A percentile compares a stretch with the other conserved stretches of the same genome.
phyloP scores from a whole-genome alignment of 2,113 vertebrate genomes.

The Hiodon alosoides region DNA sequence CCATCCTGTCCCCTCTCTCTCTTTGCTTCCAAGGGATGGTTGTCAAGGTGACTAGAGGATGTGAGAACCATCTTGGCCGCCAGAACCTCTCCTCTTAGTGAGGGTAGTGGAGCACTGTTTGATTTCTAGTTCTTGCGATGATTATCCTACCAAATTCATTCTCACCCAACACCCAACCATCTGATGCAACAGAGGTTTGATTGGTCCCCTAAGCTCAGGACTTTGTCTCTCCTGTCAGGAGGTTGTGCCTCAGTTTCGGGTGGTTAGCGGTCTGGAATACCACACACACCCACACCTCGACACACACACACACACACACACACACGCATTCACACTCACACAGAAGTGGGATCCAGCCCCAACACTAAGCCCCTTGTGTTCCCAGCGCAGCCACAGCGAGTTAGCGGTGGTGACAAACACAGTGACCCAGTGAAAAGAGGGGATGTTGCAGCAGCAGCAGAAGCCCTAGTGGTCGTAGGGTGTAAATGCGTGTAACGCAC shows the following conservation, averaged over 20 bases:
- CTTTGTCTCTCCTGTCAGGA: not conserved
- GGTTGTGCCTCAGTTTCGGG: not conserved
- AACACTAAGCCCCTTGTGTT: too few relatives aligned
- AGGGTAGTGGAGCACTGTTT: conserved; percentile 14
- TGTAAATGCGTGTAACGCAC: too few relatives aligned
- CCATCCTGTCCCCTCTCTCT: conserved; percentile 6
- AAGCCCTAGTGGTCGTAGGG: too few relatives aligned
- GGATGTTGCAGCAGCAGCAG: too few relatives aligned
- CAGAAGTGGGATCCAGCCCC: not conserved
- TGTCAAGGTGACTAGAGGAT: conserved; percentile 17
- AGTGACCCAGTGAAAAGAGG: too few relatives aligned
- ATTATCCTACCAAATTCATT: conserved; percentile 20
- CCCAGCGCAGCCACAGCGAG: too few relatives aligned
- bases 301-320: conserved; percentile 18
- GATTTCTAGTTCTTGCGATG: conserved; percentile 1
- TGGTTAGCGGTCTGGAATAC: not conserved
- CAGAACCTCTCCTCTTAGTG: conserved; percentile 8
- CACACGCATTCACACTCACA: conserved; percentile 15
- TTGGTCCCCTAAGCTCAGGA: too few relatives aligned
- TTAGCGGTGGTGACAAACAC: too few relatives aligned
- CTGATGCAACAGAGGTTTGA: not conserved
- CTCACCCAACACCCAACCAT: conserved; percentile 17
- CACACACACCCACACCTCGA: not conserved
- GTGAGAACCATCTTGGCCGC: conserved; percentile 18
- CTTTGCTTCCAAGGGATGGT: conserved; percentile 11